Base-by-base conservation (phyloP, 2,888 invertebrate genomes). In the Thymelicus sylvestris region DNA sequence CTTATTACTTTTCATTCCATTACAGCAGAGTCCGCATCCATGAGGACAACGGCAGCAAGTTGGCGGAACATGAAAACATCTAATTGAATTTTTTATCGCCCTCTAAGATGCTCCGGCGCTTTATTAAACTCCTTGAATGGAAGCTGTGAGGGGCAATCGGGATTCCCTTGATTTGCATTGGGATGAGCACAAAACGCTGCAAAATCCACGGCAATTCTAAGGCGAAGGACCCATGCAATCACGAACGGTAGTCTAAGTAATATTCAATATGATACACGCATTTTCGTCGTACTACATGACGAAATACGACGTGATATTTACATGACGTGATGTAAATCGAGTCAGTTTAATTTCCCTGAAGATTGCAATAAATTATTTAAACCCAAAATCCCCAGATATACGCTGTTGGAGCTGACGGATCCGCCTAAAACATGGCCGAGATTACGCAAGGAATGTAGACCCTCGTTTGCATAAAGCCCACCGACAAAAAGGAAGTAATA, bases 1-100 rank as follows among this genome's bases (percentile, higher is more conserved):
- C 41, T 60, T 60, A 60, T 60, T 60, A 15, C 60, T 15, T 57
- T 66, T 67, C 60, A 12, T 67, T 67, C 60, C 39, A 50, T 47
- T 60, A 52, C 67, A 67, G 50, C 41, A 41, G n/a, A 59, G 60
- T 60, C 60, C 60, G 57, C 63, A 69, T 52, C 19, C 59, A 10
- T 24, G 13, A 52, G 70, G 55, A 65, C 69, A 65, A 24, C 59
- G 57, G 57, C 55, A 65, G 65, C 52, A 65, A 70, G 64, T 52
- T 70, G 55, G 52, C 19, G 60, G 60, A 61, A 71, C 71, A 71
- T 70, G 65, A 85, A 85, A 85, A 85, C 83, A 87, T 86, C 82
- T 86, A 87, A 89, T 90, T 87, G 87, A 89, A 90, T 89, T 88
- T 89, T 88, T 88, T 85, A 87, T 88, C 77, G 81, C 79, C 80